These are phyloP conservation scores for Ormyrus rosae DNA, from an alignment of 2,888 invertebrate genomes.

Conservation along the genomic window DNA sequence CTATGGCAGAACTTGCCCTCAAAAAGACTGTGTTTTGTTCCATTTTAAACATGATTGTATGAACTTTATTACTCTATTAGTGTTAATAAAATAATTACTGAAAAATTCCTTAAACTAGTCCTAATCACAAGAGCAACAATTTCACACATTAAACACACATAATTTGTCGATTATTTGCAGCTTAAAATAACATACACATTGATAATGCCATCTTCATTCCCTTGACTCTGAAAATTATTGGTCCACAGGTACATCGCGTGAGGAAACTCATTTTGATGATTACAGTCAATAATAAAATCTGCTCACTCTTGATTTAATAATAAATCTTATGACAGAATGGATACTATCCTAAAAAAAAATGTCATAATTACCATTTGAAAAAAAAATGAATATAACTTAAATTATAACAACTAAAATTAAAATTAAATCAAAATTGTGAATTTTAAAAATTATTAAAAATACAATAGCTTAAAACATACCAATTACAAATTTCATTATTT, in stretches of 20 bases:
- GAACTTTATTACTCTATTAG: not conserved
- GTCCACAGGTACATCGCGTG: conserved; percentile 4
- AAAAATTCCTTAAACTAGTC: conserved; percentile 26
- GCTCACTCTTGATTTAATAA: not conserved
- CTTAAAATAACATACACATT: conserved; percentile 55
- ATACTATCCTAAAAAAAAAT: too few species aligned
- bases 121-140: conserved; percentile 32
- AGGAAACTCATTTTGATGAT: conserved; percentile 32
- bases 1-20: conserved; percentile 86
- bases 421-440: too few species aligned
- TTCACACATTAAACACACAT: conserved; percentile 25
- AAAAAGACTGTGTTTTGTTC: conserved; percentile 70
- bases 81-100: conserved; percentile 9
- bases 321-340: too few species aligned
- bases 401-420: too few species aligned
- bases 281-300: not conserved
- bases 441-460: too few species aligned
- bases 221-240: conserved; percentile 30
- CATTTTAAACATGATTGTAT: conserved; percentile 56
- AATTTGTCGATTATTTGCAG: conserved; percentile 43
- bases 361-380: too few species aligned
- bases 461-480: too few species aligned
- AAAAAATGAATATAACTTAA: too few species aligned
- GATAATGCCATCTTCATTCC: conserved; percentile 46
- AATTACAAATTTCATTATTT: too few species aligned